Percentiles rank a stretch among this genome's conserved stretches.
Conservation (phyloP, 2,797 vertebrate genomes). For the Dallia pectoralis region DNA sequence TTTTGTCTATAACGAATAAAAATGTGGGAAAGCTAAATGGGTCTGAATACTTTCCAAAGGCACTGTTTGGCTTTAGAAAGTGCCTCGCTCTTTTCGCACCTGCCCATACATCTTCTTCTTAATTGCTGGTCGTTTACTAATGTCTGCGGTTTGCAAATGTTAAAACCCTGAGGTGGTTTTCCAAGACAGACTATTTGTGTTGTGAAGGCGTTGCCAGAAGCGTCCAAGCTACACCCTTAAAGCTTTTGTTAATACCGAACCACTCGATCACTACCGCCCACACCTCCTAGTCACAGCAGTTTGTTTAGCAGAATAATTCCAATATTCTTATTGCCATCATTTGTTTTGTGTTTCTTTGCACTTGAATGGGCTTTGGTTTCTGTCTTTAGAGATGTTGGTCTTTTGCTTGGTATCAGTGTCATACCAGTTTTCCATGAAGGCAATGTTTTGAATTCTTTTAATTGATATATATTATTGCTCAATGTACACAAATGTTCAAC, state of each 20-base stretch:
- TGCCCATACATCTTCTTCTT: constrained; percentile 43
- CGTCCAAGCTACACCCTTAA: constrained; percentile 41
- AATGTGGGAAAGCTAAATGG: no score
- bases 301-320: background rate
- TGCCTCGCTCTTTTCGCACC: constrained; percentile 11
- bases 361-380: constrained; percentile 1
- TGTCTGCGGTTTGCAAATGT: constrained; percentile 36
- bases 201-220: constrained; percentile 43
- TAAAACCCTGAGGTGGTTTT: constrained; percentile 51
- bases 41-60: no score
- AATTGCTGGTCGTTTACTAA: constrained; percentile 39
- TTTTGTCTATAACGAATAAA: no score
- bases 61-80: constrained; percentile 3
- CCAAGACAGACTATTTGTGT: constrained; percentile 47
- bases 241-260: constrained; percentile 27
- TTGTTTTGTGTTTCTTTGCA: background rate
- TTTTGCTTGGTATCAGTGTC: background rate
- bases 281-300: constrained; percentile 31
- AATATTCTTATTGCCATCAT: constrained; percentile 11
- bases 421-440: background rate
- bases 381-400: background rate
- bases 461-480: background rate
- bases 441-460: background rate
- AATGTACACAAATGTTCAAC: background rate
- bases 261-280: background rate